Base-by-base conservation (phyloP, 2,888 invertebrate species). In the Ichneumoninae sp. region DNA sequence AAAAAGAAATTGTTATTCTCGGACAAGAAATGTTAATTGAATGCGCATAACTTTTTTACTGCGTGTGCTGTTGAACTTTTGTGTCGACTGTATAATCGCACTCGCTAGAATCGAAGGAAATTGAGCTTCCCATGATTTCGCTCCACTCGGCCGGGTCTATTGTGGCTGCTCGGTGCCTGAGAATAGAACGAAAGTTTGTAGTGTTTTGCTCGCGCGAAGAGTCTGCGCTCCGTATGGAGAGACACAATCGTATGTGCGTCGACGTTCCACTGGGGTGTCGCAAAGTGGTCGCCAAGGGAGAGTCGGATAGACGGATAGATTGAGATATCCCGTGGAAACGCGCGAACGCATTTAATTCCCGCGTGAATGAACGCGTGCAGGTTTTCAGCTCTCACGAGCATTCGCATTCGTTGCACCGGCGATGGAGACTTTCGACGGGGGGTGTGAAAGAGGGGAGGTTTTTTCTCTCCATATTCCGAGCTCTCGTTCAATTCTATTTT, bases 301-400 rank as follows among this genome's bases (percentile, higher is more conserved):
- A 65, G 19, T 52, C 26, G 57, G 22, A 22, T 60, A 60, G 68
- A 73, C 69, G 40, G 78, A 63, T 76, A 75, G 74, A 83, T 83
- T 26, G 83, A 36, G 40, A 66, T 44, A 19, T 76, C 52, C 16
- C 68, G 13, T 22, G 36, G 33, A 68, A 47, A 75, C 74, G 77
- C 70, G 60, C 63, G 81, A 70, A 81, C 30, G 70, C 78, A 50
- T 70, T 76, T 65, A 81, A 81, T 81, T 81, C 70, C 74, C 78
- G 75, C 85, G 83, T 81, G 84, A 86, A 85, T 83, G 81, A 81
- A 85, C 79, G 83, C 63, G 69, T 77, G 71, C 77, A 30, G 50
- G 44, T 71, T 80, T 83, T 30, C 6, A 54, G 68, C 69, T 85
- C 83, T 75, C 83, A 52, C 80, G 76, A 8, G 57, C 57, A 19